Percentiles rank a stretch among this genome's conserved stretches.
phyloP scores from a whole-genome alignment of 2,797 vertebrate species.

The Myotis myotis region DNA sequence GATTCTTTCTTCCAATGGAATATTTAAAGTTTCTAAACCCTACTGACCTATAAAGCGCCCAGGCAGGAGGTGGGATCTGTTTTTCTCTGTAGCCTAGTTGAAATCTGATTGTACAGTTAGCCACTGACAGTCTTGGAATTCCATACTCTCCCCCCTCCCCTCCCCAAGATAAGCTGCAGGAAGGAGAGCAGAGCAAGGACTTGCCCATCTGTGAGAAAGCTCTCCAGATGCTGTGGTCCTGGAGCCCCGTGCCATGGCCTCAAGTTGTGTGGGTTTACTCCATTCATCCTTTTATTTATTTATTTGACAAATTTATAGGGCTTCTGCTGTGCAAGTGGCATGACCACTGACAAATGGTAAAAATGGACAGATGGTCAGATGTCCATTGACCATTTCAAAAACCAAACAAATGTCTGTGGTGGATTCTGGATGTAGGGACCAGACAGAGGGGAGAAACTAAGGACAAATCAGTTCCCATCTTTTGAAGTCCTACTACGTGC shows the following conservation, averaged over 20 bases:
- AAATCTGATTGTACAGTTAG: background rate
- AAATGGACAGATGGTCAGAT: background rate
- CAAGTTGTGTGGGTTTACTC: background rate
- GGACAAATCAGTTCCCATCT: background rate
- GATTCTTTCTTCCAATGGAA: background rate
- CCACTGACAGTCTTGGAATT: background rate
- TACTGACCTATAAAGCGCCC: background rate
- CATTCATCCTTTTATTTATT: background rate
- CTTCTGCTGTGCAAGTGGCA: background rate
- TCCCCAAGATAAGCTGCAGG: background rate
- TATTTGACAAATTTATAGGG: conserved; percentile 9
- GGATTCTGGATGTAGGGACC: background rate
- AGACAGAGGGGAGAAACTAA: background rate
- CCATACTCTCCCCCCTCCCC: background rate
- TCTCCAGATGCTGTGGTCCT: background rate
- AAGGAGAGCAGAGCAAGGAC: background rate
- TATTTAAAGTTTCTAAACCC: background rate
- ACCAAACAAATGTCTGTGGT: background rate
- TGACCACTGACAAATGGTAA: background rate
- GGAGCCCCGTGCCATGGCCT: background rate
- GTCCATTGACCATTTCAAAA: background rate
- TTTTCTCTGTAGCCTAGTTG: background rate
- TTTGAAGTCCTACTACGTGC: background rate
- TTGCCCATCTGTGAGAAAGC: background rate
- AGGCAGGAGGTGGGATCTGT: background rate